Base-by-base conservation (phyloP, 2,797 vertebrate genomes). In the Enteromius trimaculatus region DNA sequence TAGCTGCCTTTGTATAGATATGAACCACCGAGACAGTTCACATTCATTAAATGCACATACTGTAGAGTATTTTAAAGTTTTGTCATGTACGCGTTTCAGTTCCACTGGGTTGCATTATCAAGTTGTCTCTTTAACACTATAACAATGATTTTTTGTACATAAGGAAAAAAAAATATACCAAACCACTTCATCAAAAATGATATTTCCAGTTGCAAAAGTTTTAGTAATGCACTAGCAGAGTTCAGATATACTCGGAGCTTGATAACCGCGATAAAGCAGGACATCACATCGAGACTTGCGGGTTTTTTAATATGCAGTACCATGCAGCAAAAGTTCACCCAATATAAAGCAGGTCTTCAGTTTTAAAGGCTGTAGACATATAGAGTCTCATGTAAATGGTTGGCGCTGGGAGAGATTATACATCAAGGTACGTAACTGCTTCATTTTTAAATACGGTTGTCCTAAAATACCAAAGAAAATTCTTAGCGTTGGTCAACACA, bases 1-100 rank as follows among this genome's bases (percentile, higher is more conserved):
- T 93, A 95, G 94, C 94, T 95, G 94, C 94, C 94, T 91, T 93
- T 91, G 89, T 90, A 82, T 81, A 93, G 91, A 90, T 87, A 89
- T 88, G 78, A 91, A 92, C 89, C 88, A 89, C 86, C 88, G 68
- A 83, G 69, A 75, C 76, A 64, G 88, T 86, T 87, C 88, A 87
- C 90, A 89, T 90, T 91, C 90, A 84, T 86, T 65, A 87, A 91
- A 91, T 90, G 90, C 90, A 92, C 91, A 92, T 86, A 86, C 79
- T 85, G 70, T 74, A 53, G 21, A 91, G 71, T 86, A 87, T 86
- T 89, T 81, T 31, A 69, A 71, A 37, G 49, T 55, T 84, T 85
- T 49, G 47, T 86, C 47, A 58, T 29, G 83, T 80, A 85, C 88
- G 26, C 17, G 2, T 86, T 74, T 79, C 42, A 89, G 82, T 85